Evolutionary conservation across 2,888 invertebrate species (phyloP).

Genomic region (Eristalis pertinax): DNA sequence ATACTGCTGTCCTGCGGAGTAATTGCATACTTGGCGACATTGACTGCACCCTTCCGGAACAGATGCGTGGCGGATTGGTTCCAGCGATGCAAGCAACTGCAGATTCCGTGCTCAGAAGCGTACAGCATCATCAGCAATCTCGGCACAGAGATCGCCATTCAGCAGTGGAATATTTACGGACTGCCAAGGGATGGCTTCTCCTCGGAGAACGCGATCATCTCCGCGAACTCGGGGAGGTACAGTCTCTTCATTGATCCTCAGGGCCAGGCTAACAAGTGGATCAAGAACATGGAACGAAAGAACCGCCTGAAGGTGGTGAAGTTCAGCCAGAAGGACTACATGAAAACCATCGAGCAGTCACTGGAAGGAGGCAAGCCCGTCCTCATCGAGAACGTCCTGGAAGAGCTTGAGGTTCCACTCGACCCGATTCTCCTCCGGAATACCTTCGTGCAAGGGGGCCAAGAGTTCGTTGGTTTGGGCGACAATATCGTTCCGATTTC

Average conservation of each 20-base stretch:
- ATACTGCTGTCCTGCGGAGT: constrained; percentile 93
- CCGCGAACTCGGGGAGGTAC: constrained; percentile 91
- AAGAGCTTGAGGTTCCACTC: constrained; percentile 92
- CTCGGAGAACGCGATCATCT: constrained; percentile 93
- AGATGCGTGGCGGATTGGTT: constrained; percentile 88
- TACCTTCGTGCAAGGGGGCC: constrained; percentile 90
- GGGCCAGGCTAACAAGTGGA: constrained; percentile 96
- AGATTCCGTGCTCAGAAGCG: constrained; percentile 89
- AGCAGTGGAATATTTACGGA: constrained; percentile 91
- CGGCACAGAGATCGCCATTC: constrained; percentile 90
- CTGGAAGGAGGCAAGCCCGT: constrained; percentile 88
- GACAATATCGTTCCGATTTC: constrained; percentile 92
- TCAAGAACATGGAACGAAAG: constrained; percentile 89
- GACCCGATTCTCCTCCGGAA: constrained; percentile 91
- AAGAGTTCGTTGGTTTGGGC: constrained; percentile 90
- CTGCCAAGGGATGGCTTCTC: constrained; percentile 92
- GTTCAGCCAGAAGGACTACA: constrained; percentile 80
- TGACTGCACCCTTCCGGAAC: constrained; percentile 87
- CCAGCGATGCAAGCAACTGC: constrained; percentile 84
- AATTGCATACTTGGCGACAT: constrained; percentile 94
- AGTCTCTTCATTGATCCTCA: constrained; percentile 96
- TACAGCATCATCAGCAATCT: constrained; percentile 89
- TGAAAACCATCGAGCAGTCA: constrained; percentile 84
- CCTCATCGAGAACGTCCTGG: constrained; percentile 92
- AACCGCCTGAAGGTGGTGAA: constrained; percentile 79